Conservation (phyloP, 1,140 invertebrate genomes). For the Drosophila bifasciata region DNA sequence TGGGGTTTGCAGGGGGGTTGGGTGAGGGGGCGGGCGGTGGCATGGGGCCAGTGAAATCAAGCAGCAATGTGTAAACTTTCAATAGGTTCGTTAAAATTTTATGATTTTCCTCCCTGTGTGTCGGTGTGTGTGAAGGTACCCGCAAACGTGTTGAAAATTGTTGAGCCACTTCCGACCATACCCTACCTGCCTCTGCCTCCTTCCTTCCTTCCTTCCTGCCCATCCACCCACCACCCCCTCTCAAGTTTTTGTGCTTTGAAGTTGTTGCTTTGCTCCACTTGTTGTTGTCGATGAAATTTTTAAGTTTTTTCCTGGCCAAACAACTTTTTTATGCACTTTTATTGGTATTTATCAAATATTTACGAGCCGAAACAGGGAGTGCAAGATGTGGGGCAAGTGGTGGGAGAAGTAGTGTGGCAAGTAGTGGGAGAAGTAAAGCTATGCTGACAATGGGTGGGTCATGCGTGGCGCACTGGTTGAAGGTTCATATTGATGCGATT, state of each 20-base stretch:
- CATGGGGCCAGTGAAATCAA: conserved; percentile 67
- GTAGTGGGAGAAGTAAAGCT: no score
- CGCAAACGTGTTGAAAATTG: conserved; percentile 79
- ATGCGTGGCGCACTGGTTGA: no score
- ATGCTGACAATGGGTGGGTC: no score
- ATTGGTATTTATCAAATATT: conserved; percentile 74
- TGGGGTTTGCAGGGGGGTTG: background rate
- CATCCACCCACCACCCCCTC: background rate
- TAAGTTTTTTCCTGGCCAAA: conserved; percentile 41
- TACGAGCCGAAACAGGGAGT: conserved; percentile 34
- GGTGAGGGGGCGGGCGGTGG: background rate
- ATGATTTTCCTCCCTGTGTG: conserved; percentile 75
- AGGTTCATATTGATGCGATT: no score
- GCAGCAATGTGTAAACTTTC: conserved; percentile 82
- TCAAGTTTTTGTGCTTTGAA: conserved; percentile 39
- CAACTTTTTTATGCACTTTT: conserved; percentile 66
- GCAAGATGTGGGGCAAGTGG: no score
- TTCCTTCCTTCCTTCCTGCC: background rate
- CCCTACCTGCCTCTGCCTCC: conserved; percentile 10
- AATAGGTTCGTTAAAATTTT: conserved; percentile 83
- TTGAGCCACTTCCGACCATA: conserved; percentile 75
- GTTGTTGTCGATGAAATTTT: conserved; percentile 54
- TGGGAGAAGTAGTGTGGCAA: no score
- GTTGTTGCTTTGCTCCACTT: conserved; percentile 36
- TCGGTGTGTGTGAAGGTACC: conserved; percentile 21